Conservation (phyloP, 2,888 invertebrate genomes). For the Ichneumon xanthorius region DNA sequence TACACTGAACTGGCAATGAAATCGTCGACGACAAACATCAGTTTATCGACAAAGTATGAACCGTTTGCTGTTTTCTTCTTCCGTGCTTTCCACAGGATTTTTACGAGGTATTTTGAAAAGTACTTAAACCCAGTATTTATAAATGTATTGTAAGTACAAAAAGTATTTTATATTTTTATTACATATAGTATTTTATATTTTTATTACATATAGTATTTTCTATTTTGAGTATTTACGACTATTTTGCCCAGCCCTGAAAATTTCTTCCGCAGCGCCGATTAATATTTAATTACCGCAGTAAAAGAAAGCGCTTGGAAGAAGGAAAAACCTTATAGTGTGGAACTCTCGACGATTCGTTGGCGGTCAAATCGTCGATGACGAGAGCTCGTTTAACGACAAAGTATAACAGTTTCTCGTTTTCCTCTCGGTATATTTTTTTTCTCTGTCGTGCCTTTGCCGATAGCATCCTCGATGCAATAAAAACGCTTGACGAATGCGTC, state of each 20-base stretch:
- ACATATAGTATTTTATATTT: no score
- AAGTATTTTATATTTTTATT: no score
- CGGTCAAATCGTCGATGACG: slow-evolving; percentile 43
- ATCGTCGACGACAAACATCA: background rate
- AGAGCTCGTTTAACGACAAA: slow-evolving; percentile 60
- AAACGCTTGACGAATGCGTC: slow-evolving; percentile 73
- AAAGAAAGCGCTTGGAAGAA: background rate
- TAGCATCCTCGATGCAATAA: slow-evolving; percentile 70
- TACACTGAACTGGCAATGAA: background rate
- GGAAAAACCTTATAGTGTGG: slow-evolving; percentile 16
- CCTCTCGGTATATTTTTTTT: slow-evolving; percentile 9
- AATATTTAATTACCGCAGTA: slow-evolving; percentile 13
- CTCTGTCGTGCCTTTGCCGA: slow-evolving; percentile 53
- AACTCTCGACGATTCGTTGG: slow-evolving; percentile 35
- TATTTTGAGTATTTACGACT: no score
- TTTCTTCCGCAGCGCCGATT: background rate
- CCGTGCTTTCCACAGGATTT: background rate
- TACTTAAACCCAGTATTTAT: no score
- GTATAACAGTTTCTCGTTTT: slow-evolving; percentile 25
- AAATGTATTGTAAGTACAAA: no score
- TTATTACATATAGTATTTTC: no score
- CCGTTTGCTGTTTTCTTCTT: background rate
- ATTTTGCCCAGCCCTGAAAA: background rate
- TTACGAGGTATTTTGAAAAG: no score
- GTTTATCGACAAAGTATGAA: background rate